phyloP scores from a whole-genome alignment of 2,113 vertebrate species.

The Dryoscopus gambensis region DNA sequence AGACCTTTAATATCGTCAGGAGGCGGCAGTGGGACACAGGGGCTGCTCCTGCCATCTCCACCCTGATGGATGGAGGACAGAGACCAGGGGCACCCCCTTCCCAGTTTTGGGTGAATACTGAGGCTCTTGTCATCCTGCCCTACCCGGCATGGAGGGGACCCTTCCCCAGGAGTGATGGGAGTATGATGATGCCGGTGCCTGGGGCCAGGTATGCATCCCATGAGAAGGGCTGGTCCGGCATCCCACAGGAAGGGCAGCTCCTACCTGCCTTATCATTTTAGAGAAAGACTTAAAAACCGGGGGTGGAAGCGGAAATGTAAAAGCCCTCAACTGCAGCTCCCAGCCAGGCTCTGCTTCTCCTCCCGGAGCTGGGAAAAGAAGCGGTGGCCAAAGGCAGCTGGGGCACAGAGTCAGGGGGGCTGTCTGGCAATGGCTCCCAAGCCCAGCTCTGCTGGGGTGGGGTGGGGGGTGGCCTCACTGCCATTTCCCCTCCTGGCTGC shows the following conservation, averaged over 20 bases:
- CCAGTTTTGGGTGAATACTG: background rate
- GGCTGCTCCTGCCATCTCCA: background rate
- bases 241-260: background rate
- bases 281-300: background rate
- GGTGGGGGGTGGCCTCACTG: background rate
- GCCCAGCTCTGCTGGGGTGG: background rate
- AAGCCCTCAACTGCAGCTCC: background rate
- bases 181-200: rapidly evolving
- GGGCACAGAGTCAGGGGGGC: rapidly evolving
- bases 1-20: background rate
- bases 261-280: background rate
- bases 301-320: background rate
- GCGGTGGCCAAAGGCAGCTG: background rate
- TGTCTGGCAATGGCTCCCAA: background rate
- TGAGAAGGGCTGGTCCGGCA: background rate
- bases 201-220: background rate
- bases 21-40: rapidly evolving
- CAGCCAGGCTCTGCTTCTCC: background rate
- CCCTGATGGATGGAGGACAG: background rate
- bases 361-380: background rate
- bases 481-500: background rate
- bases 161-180: background rate
- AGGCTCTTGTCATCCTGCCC: background rate
- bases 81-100: background rate
- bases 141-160: rapidly evolving